A percentile compares a stretch with the other conserved stretches of the same genome.
Evolutionary conservation across 2,113 vertebrate genomes (phyloP).

Genomic region (Lichenostomus cassidix): DNA sequence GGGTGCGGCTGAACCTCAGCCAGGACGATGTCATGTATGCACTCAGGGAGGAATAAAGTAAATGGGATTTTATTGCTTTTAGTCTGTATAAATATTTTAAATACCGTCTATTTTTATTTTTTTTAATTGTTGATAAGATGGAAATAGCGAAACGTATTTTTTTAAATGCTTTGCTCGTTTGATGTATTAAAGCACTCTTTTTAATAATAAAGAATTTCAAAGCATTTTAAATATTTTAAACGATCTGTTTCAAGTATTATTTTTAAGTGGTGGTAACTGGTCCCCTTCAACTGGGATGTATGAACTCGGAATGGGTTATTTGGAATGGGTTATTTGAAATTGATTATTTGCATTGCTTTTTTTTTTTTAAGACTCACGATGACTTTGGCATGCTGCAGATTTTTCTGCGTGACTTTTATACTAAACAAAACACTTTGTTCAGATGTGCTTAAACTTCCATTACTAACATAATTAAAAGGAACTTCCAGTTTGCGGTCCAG

Average conservation of each 20-base stretch:
- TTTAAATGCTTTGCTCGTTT: neutral
- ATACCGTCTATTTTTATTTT: neutral
- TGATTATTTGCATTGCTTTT: neutral
- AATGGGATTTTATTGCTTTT: neutral
- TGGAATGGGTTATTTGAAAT: neutral
- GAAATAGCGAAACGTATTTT: neutral
- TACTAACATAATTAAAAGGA: neutral
- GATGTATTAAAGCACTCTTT: neutral
- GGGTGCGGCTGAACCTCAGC: slow-evolving; percentile 89
- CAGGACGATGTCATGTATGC: slow-evolving; percentile 90
- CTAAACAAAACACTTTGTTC: neutral
- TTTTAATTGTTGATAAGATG: neutral
- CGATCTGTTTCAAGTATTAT: neutral
- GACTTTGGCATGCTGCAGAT: neutral
- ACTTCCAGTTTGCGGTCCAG: neutral
- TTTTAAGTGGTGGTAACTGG: neutral
- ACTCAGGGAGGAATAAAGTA: slow-evolving; percentile 79
- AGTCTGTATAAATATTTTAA: neutral
- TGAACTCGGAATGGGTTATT: neutral
- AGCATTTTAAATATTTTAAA: neutral
- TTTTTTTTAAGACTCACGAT: neutral
- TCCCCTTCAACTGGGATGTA: neutral
- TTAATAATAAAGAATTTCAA: slow-evolving; percentile 20
- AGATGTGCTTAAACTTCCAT: neutral
- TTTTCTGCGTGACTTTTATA: neutral